phyloP scores from a whole-genome alignment of 1,140 invertebrate species.

The Drosophila navojoa region DNA sequence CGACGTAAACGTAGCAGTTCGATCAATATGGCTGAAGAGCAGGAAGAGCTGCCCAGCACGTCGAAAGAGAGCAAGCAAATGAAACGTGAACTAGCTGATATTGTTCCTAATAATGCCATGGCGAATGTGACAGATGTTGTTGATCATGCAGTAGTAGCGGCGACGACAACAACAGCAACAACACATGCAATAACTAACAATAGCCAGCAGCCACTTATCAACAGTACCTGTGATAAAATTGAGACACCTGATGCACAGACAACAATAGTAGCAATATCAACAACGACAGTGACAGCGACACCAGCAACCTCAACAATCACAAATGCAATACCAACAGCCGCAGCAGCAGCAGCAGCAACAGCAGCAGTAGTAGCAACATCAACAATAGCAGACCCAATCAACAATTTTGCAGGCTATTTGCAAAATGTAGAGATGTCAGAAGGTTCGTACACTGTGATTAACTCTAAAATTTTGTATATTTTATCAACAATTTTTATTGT shows the following conservation, averaged over 20 bases:
- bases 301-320: constrained; percentile 23
- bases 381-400: constrained; percentile 40
- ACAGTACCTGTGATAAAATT: constrained; percentile 83
- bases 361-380: not conserved
- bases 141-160: constrained; percentile 36
- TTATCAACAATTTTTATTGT: not conserved
- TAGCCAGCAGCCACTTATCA: constrained; percentile 68
- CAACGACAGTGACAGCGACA: constrained; percentile 12
- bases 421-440: constrained; percentile 52
- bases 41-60: constrained; percentile 59
- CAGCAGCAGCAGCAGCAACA: not conserved
- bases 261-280: constrained; percentile 20
- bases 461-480: not conserved
- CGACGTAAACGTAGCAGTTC: constrained; percentile 49
- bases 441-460: constrained; percentile 33
- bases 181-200: constrained; percentile 18
- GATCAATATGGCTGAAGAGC: constrained; percentile 31
- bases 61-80: constrained; percentile 64
- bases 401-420: constrained; percentile 59
- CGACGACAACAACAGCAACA: constrained; percentile 18
- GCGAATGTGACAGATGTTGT: constrained; percentile 54
- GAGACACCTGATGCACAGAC: constrained; percentile 56
- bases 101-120: constrained; percentile 67
- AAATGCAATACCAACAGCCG: constrained; percentile 26
- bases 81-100: constrained; percentile 49